Base-by-base conservation (phyloP, 2,113 vertebrate species). In the Cyrtonyx montezumae region DNA sequence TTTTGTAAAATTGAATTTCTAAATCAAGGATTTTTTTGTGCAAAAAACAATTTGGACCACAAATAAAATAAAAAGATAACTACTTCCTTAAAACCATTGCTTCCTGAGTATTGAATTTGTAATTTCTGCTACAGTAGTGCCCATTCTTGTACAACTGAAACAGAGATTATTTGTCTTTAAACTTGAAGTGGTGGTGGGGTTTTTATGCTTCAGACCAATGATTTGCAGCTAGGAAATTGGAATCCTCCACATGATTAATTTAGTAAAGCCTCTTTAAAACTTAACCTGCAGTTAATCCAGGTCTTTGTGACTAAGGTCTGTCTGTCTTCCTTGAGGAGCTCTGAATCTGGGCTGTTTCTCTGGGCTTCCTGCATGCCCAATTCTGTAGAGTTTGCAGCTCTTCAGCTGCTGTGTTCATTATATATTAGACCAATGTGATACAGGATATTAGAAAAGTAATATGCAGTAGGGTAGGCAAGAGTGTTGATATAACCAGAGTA, bases 371-470 rank as follows among this genome's bases (percentile, higher is more conserved):
- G 91, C 88, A 45, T 58, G 32, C 67, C 80, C 77, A 77, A 78
- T 91, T 67, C 34, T 18, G 26, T 69, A 83, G 11, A 32, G 36
- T 74, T 71, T 61, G 61, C 67, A 67, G 20, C 84, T 78, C 66
- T 87, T 48, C 79, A 71, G 71, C 79, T 87, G 79, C 80, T 88
- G 36, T 13, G 0, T 43, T 87, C 92, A n/a, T 71, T 77, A 71
- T 56, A 25, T 78, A 53, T 93, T 85, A 45, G 56, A 61, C 16
- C 19, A 23, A 42, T 30, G 46, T 48, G 73, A 49, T 77, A 83
- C 94, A 93, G 91, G 91, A 94, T 96, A 94, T 91, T 87, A 92
- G 79, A 91, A 94, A 96, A 88, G 67, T 55, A 22, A 80, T 77
- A 87, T 2, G 4, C 79, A 68, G 58, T 36, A 59, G 37, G 66